A percentile compares a stretch with the other conserved stretches of the same genome.
Conservation (phyloP, 1,140 invertebrate species). For the Aphaenogaster rudis region DNA sequence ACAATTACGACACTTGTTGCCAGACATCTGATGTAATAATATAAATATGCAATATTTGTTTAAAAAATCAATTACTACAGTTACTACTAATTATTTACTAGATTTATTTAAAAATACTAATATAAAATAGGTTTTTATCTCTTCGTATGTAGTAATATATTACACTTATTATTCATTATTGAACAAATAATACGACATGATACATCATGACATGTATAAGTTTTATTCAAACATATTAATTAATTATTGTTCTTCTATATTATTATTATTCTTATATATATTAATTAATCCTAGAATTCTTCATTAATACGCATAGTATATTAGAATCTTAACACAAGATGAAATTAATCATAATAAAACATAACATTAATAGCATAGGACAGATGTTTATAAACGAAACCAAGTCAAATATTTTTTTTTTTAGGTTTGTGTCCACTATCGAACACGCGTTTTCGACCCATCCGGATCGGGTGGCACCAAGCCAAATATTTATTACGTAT, state of each 20-base stretch:
- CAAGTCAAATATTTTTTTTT: too few relatives aligned
- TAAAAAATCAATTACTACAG: background rate
- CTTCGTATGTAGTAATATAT: background rate
- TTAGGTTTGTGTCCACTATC: too few relatives aligned
- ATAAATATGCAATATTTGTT: slow-evolving; percentile 15
- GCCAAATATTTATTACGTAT: background rate
- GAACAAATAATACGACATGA: background rate
- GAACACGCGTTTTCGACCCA: too few relatives aligned
- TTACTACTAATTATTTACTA: background rate
- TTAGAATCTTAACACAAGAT: too few relatives aligned
- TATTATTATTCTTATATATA: too few relatives aligned
- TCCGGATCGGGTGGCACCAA: too few relatives aligned
- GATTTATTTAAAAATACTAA: background rate
- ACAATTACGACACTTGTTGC: slow-evolving; percentile 95
- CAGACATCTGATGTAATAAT: slow-evolving; percentile 84
- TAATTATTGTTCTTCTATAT: background rate
- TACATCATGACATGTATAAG: background rate
- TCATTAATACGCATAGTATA: too few relatives aligned
- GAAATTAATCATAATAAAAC: too few relatives aligned
- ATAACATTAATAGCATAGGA: too few relatives aligned
- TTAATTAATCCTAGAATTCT: too few relatives aligned
- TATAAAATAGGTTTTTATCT: background rate
- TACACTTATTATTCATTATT: background rate
- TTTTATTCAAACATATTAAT: background rate
- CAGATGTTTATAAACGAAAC: too few relatives aligned